A percentile compares a stretch with the other conserved stretches of the same genome.
phyloP scores from a whole-genome alignment of 2,888 invertebrate species.

The Acleris emargana region DNA sequence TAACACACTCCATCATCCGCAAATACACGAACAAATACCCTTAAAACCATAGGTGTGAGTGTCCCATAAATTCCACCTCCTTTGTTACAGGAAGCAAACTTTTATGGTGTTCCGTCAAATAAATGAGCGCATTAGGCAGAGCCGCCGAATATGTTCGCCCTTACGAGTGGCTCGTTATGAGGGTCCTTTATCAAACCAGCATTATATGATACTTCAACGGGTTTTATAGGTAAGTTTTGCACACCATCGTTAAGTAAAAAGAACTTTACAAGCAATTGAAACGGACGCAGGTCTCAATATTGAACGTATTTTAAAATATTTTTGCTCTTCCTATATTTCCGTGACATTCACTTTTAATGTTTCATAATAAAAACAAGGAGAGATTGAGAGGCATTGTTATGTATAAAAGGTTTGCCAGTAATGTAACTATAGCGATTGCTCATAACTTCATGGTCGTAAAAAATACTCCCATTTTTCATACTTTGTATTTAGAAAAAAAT shows the following conservation, averaged over 20 bases:
- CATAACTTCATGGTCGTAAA: no score
- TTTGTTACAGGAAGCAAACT: conserved; percentile 46
- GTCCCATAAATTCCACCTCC: conserved; percentile 22
- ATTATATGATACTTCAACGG: conserved; percentile 51
- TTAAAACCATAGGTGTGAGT: conserved; percentile 15
- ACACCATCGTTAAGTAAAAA: not conserved
- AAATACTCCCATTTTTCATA: no score
- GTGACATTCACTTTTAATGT: no score
- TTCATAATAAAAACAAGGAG: no score
- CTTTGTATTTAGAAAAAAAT: no score
- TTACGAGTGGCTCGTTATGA: conserved; percentile 55
- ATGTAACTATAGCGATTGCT: no score
- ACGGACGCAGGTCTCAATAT: no score
- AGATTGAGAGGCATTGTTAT: no score
- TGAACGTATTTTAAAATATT: no score
- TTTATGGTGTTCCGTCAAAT: conserved; percentile 62
- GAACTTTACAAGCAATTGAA: not conserved
- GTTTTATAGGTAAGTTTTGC: conserved; percentile 42
- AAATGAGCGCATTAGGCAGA: conserved; percentile 59
- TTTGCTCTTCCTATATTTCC: no score
- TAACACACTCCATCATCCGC: not conserved
- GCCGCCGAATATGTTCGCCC: conserved; percentile 58
- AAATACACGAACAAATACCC: not conserved
- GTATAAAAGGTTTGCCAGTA: no score
- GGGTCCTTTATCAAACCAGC: conserved; percentile 56